Evolutionary conservation across 2,888 invertebrate genomes (phyloP), one percentile per base, ranked within the genome.

Genomic region (Gisinianus flammeolus): DNA sequence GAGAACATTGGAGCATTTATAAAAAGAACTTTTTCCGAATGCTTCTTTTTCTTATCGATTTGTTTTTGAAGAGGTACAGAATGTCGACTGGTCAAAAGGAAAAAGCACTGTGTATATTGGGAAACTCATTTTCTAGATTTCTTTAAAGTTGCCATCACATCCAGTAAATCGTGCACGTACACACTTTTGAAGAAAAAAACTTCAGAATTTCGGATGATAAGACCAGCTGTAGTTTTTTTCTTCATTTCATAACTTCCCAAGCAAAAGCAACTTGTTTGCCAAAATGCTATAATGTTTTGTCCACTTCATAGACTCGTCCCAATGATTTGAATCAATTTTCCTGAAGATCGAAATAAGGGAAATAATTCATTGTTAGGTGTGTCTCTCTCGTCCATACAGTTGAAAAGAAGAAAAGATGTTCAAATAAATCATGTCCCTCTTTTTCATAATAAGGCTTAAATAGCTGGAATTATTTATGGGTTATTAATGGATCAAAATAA

Each of bases 361-460:
- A 54, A 16, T n/a, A n/a, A n/a, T n/a, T n/a, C n/a, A n/a, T n/a
- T n/a, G n/a, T n/a, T n/a, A n/a, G n/a, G n/a, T n/a, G 19, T n/a
- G 54, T 54, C 16, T n/a, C n/a, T 16, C 54, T n/a, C 16, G 19
- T n/a, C 5, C 16, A n/a, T 54, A 3, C n/a, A 54, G 54, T n/a
- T n/a, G 54, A 54, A 54, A 54, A 54, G n/a, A n/a, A 54, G n/a
- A n/a, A 54, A 54, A 54, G 54, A 54, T 54, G 54, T 54, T 54
- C 16, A 54, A 54, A n/a, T n/a, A 54, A 54, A 54, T 54, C n/a
- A 54, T 19, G n/a, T 54, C 54, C n/a, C n/a, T 19, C 19, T 54
- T n/a, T n/a, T 16, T 54, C 54, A 54, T 16, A 54, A 54, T n/a
- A 54, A 54, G 54, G 54, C 54, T 54, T 54, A 54, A n/a, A 54